Conservation (phyloP, 2,797 vertebrate species). For the Brotula barbata region DNA sequence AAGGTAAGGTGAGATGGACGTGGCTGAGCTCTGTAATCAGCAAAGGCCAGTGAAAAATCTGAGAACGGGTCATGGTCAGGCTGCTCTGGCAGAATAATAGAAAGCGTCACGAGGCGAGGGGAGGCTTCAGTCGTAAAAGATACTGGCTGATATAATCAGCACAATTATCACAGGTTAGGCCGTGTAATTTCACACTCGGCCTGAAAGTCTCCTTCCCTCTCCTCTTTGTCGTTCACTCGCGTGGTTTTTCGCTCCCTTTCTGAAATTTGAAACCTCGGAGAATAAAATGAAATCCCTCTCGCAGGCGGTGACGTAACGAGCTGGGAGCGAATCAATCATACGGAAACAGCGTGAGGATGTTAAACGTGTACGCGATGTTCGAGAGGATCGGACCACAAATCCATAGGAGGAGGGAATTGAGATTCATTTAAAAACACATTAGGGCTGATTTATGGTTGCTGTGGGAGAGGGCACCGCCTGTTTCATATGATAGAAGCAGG, state of each 20-base stretch:
- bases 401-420: no score
- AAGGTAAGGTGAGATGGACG: background rate
- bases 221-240: conserved; percentile 12
- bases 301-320: no score
- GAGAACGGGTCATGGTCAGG: conserved; percentile 1
- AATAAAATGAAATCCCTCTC: conserved; percentile 3
- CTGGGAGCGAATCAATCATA: conserved; percentile 11
- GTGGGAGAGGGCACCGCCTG: no score
- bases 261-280: background rate
- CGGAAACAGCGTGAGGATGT: conserved; percentile 13
- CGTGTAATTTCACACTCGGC: conserved; percentile 24
- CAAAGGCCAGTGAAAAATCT: conserved; percentile 4
- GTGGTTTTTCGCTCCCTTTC: conserved; percentile 5
- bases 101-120: background rate
- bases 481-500: no score
- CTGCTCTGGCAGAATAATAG: conserved; percentile 21
- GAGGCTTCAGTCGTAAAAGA: conserved; percentile 3
- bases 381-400: no score
- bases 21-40: background rate
- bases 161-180: conserved; percentile 29
- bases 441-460: no score
- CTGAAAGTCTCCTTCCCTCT: conserved; percentile 5
- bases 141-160: conserved; percentile 4
- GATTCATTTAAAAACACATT: no score
- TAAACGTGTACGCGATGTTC: no score